phyloP scores from a whole-genome alignment of 2,888 invertebrate genomes.

The Nudaria mundana region DNA sequence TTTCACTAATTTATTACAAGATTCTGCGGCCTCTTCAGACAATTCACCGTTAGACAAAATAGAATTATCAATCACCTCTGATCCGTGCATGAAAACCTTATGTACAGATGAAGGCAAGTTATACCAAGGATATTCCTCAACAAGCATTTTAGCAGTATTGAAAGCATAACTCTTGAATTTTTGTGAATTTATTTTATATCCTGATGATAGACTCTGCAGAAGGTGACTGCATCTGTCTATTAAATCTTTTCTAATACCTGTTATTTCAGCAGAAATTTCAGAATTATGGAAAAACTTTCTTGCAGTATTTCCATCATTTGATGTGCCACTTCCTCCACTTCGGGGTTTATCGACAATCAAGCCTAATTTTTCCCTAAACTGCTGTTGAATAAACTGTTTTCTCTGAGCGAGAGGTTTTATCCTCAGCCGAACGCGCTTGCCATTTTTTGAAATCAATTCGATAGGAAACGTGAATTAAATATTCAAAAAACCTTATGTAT shows the following conservation, averaged over 20 bases:
- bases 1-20: constrained; percentile 10
- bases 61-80: constrained; percentile 3
- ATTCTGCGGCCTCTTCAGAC: constrained; percentile 8
- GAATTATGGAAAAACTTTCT: constrained; percentile 2
- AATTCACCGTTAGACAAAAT: constrained; percentile 5
- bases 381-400: not conserved
- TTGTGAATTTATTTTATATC: not conserved
- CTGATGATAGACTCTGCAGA: constrained; percentile 1
- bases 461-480: constrained; percentile 8
- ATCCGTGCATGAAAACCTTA: constrained; percentile 6
- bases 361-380: constrained; percentile 6
- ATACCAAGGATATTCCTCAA: constrained; percentile 1
- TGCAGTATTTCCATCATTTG: constrained; percentile 4
- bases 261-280: constrained; percentile 4
- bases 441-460: constrained; percentile 4
- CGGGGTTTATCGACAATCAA: constrained; percentile 7
- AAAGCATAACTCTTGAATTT: not conserved
- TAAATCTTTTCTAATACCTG: not conserved
- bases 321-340: constrained; percentile 7
- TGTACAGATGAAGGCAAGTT: constrained; percentile 2
- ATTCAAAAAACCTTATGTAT: constrained; percentile 7
- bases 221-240: not conserved
- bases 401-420: no score
- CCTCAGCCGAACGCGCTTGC: not conserved
- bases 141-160: not conserved